Conservation (phyloP, 2,888 invertebrate genomes). For the Alloplasta piceator region DNA sequence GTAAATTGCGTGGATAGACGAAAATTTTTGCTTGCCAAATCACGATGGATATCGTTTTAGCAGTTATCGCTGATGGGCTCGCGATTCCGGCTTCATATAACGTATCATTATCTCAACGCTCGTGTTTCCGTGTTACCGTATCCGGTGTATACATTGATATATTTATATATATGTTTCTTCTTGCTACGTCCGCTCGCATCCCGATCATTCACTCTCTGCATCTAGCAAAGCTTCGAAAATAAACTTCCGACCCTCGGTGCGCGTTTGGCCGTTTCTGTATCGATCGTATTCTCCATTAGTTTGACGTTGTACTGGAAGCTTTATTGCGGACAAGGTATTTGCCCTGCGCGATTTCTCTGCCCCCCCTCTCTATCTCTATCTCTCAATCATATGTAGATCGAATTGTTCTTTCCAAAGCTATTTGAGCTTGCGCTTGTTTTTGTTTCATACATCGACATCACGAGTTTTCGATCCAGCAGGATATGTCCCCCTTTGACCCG, state of each 20-base stretch:
- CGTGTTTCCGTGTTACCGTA: constrained; percentile 35
- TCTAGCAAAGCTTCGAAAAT: constrained; percentile 23
- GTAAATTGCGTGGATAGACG: no score
- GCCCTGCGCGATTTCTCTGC: constrained; percentile 17
- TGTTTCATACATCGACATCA: not conserved
- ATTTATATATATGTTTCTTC: not conserved
- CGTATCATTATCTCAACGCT: constrained; percentile 6
- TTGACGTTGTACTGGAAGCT: not conserved
- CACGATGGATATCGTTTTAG: not conserved
- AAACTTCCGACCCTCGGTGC: not conserved
- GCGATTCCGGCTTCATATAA: constrained; percentile 29
- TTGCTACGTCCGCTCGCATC: not conserved
- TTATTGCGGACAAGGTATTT: constrained; percentile 37
- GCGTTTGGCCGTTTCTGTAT: constrained; percentile 5
- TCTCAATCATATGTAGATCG: constrained; percentile 17
- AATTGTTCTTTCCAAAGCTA: not conserved
- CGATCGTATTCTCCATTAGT: constrained; percentile 28
- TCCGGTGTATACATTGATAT: constrained; percentile 1
- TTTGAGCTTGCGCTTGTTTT: not conserved
- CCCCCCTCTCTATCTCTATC: not conserved
- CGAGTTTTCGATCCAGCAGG: not conserved
- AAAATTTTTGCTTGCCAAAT: no score
- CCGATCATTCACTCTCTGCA: constrained; percentile 13
- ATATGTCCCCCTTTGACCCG: not conserved
- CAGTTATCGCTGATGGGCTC: constrained; percentile 1